Percentiles rank a stretch among this genome's conserved stretches.
Conservation (phyloP, 2,888 invertebrate species). For the Standfussiana lucernea region DNA sequence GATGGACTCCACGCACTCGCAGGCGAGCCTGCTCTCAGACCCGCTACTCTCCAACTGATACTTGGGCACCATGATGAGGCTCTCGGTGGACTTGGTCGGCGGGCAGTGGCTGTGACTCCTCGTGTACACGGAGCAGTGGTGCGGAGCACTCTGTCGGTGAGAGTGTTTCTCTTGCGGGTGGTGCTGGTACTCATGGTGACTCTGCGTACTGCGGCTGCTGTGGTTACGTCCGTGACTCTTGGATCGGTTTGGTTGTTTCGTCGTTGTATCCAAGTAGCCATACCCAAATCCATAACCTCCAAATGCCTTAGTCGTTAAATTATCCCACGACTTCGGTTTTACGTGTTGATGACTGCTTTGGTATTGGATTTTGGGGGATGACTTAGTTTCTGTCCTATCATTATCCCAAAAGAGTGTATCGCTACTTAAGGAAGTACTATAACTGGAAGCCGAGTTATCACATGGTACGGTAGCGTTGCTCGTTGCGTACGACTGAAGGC, state of each 20-base stretch:
- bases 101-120: slow-evolving; percentile 90
- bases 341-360: slow-evolving; percentile 86
- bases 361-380: slow-evolving; percentile 88
- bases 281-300: slow-evolving; percentile 97
- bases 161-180: slow-evolving; percentile 84
- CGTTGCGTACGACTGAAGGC: slow-evolving; percentile 95
- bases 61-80: slow-evolving; percentile 93
- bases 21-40: slow-evolving; percentile 93
- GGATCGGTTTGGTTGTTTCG: slow-evolving; percentile 83
- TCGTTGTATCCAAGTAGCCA: slow-evolving; percentile 93
- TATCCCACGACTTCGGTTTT: slow-evolving; percentile 98
- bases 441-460: slow-evolving; percentile 94
- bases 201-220: slow-evolving; percentile 91
- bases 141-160: slow-evolving; percentile 86
- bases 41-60: slow-evolving; percentile 91
- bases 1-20: slow-evolving; percentile 92
- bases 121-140: slow-evolving; percentile 86
- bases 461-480: slow-evolving; percentile 92
- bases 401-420: slow-evolving; percentile 96
- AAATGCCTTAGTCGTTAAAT: slow-evolving; percentile 95
- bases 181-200: slow-evolving; percentile 88
- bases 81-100: slow-evolving; percentile 96
- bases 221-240: slow-evolving; percentile 90
- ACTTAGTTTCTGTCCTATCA: slow-evolving; percentile 84
- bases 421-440: slow-evolving; percentile 96